These are phyloP conservation scores for Epinephelus coioides DNA, from an alignment of 2,797 vertebrate species.

Conservation along the genomic window DNA sequence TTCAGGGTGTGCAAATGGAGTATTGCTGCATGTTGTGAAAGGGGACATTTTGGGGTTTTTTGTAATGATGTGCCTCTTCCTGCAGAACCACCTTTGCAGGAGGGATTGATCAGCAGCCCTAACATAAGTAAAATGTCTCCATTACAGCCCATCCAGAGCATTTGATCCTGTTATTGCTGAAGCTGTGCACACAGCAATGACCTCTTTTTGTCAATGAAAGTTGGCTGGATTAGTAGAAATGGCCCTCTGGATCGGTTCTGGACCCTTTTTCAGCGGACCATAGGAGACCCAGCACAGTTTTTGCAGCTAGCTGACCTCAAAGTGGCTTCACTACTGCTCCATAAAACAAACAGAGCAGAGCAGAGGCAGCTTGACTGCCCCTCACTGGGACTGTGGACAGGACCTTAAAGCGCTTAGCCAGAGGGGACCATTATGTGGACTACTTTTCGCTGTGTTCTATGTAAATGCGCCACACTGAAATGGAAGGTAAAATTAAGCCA, in stretches of 20 bases:
- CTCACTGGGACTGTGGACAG: constrained; percentile 80
- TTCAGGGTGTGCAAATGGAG: constrained; percentile 72
- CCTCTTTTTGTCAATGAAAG: constrained; percentile 79
- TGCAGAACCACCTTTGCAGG: constrained; percentile 37
- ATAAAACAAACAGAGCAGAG: constrained; percentile 87
- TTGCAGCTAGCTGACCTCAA: constrained; percentile 74
- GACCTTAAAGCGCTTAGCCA: constrained; percentile 80
- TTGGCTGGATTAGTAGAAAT: constrained; percentile 58
- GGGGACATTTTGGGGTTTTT: constrained; percentile 64
- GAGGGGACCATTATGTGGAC: constrained; percentile 76
- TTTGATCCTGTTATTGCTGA: constrained; percentile 56
- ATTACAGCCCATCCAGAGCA: constrained; percentile 45
- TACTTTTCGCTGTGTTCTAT: constrained; percentile 72
- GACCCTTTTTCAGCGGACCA: constrained; percentile 66
- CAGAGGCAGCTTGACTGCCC: constrained; percentile 80
- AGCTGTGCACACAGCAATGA: constrained; percentile 70
- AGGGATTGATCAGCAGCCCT: constrained; percentile 57
- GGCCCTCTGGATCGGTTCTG: constrained; percentile 70
- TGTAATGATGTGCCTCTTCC: constrained; percentile 56
- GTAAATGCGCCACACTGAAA: constrained; percentile 73
- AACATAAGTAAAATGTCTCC: constrained; percentile 54
- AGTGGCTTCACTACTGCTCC: constrained; percentile 79
- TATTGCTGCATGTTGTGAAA: constrained; percentile 67
- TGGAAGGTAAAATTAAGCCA: constrained; percentile 73
- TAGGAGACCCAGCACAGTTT: constrained; percentile 75